These are phyloP conservation scores for Columba livia DNA, from an alignment of 2,113 vertebrate genomes.

Conservation along the genomic window DNA sequence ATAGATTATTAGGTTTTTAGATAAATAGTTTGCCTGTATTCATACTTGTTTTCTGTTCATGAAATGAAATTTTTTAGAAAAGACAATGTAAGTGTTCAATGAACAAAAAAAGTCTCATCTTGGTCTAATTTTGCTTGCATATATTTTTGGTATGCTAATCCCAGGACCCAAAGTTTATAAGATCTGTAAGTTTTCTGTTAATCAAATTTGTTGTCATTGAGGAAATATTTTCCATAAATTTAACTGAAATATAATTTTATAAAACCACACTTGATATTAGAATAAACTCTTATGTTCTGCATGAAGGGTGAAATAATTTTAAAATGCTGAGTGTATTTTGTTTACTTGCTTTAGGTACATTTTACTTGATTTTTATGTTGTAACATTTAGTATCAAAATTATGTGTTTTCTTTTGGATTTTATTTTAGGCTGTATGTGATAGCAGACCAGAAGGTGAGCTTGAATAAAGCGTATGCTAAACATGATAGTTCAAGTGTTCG, in stretches of 20 bases:
- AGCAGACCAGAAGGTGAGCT: slow-evolving; percentile 84
- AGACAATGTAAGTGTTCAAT: neutral
- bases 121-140: neutral
- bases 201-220: neutral
- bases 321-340: neutral
- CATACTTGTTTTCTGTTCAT: neutral
- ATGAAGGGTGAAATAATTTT: neutral
- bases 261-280: neutral
- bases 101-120: neutral
- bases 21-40: neutral
- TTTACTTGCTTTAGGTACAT: neutral
- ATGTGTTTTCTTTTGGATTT: neutral
- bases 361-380: neutral
- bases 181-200: neutral
- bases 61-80: neutral
- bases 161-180: neutral
- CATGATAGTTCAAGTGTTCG: neutral
- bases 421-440: slow-evolving; percentile 81
- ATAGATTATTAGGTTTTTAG: neutral
- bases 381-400: neutral
- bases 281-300: neutral
- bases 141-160: neutral
- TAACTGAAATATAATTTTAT: neutral
- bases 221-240: neutral
- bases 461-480: neutral